Conservation (phyloP, 1,140 invertebrate genomes). For the Chymomyza costata region DNA sequence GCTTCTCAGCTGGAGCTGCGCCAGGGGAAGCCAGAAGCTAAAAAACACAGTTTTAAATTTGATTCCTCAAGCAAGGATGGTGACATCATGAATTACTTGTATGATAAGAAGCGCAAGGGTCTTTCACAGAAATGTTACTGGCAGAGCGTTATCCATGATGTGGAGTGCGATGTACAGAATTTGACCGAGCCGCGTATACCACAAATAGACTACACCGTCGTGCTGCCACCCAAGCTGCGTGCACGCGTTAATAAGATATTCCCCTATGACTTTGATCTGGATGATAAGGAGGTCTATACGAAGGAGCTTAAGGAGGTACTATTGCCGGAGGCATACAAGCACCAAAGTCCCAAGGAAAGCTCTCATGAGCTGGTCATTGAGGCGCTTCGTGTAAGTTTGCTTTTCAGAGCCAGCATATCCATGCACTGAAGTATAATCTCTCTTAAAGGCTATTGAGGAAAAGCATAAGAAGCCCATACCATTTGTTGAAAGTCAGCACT, state of each 20-base stretch:
- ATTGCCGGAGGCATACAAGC: conserved; percentile 25
- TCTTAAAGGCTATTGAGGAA: too few relatives aligned
- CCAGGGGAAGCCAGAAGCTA: too few relatives aligned
- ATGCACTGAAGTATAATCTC: too few relatives aligned
- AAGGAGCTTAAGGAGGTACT: conserved; percentile 39
- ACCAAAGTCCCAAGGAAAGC: too few relatives aligned
- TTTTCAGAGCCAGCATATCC: too few relatives aligned
- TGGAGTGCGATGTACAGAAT: conserved; percentile 44
- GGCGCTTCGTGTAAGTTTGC: not conserved
- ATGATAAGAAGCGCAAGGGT: conserved; percentile 9
- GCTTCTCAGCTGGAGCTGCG: too few relatives aligned
- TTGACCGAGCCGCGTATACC: conserved; percentile 42
- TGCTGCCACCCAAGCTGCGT: conserved; percentile 45
- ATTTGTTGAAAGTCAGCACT: conserved; percentile 66
- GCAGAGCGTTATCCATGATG: conserved; percentile 49
- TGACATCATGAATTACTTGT: too few relatives aligned
- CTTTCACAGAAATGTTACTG: conserved; percentile 45
- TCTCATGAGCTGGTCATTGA: not conserved
- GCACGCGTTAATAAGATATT: conserved; percentile 58
- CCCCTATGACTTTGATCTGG: conserved; percentile 58
- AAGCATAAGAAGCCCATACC: too few relatives aligned
- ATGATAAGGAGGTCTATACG: conserved; percentile 53
- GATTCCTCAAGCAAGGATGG: too few relatives aligned
- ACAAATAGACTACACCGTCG: conserved; percentile 55
- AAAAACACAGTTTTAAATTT: too few relatives aligned